Conservation (phyloP, 2,113 vertebrate genomes). For the Morphnarchus princeps region DNA sequence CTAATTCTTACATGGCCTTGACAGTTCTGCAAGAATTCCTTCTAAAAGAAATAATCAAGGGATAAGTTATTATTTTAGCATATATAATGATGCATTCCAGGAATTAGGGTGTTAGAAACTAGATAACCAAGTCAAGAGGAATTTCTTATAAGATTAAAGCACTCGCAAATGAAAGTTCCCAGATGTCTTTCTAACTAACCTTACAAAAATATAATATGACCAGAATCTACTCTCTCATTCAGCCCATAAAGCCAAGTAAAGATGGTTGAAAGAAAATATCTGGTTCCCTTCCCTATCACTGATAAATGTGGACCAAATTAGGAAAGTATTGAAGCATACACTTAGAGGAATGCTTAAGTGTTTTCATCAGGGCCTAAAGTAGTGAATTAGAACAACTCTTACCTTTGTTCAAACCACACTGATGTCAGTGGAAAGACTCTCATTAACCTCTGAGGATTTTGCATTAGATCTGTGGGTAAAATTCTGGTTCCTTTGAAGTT, state of each 20-base stretch:
- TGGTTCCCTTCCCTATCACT: neutral
- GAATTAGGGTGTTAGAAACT: neutral
- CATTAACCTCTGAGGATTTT: slow-evolving; percentile 50
- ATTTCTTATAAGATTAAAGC: neutral
- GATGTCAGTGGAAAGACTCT: neutral
- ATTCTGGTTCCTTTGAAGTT: slow-evolving; percentile 38
- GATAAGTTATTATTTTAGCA: slow-evolving; percentile 28
- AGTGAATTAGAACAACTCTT: slow-evolving; percentile 25
- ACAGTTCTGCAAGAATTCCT: slow-evolving; percentile 9
- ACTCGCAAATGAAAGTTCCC: neutral
- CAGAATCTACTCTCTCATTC: neutral
- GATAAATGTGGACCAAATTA: neutral
- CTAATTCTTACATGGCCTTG: slow-evolving; percentile 30
- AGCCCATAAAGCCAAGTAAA: neutral
- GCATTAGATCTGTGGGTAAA: slow-evolving; percentile 5
- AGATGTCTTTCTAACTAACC: neutral
- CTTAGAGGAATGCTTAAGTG: neutral
- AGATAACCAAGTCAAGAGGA: neutral
- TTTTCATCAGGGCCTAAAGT: neutral
- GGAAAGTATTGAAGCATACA: neutral
- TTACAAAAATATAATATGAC: neutral
- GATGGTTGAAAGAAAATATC: neutral
- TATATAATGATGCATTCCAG: neutral
- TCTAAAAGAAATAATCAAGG: slow-evolving; percentile 18
- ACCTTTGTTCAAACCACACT: neutral